Conservation (phyloP, 2,113 vertebrate species). For the Ammodytes marinus region DNA sequence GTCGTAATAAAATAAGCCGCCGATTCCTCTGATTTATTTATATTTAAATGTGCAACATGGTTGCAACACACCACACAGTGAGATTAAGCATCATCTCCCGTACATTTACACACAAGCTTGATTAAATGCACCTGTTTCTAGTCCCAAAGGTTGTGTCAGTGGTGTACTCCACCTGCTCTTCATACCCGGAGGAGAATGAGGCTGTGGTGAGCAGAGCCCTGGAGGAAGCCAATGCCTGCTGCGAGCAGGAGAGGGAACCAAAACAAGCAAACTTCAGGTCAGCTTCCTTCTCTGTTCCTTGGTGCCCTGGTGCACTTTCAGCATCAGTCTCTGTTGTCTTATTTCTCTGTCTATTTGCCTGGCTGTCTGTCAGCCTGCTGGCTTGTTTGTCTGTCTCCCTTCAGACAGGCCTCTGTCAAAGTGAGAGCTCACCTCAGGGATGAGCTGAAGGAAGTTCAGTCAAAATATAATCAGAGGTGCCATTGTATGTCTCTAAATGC, state of each 20-base stretch:
- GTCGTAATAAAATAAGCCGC: background rate
- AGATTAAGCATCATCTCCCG: background rate
- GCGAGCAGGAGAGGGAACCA: conserved; percentile 56
- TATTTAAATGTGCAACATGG: background rate
- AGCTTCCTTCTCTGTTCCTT: conserved; percentile 27
- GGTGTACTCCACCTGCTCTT: conserved; percentile 91
- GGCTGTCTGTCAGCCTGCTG: conserved; percentile 38
- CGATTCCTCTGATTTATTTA: background rate
- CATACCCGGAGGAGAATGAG: conserved; percentile 92
- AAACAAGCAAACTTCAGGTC: conserved; percentile 88
- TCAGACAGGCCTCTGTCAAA: conserved; percentile 52
- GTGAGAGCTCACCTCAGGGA: conserved; percentile 39
- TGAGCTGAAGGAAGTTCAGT: conserved; percentile 40
- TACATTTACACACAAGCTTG: background rate
- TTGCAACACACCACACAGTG: background rate
- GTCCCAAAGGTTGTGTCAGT: conserved; percentile 88
- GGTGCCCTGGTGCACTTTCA: background rate
- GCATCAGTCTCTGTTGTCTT: conserved; percentile 18
- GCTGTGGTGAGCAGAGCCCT: conserved; percentile 86
- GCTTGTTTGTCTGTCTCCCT: conserved; percentile 51
- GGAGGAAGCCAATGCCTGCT: conserved; percentile 68
- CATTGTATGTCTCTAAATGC: conserved; percentile 48
- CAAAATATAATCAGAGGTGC: conserved; percentile 51
- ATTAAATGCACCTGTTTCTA: conserved; percentile 3
- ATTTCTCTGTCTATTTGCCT: conserved; percentile 43